phyloP scores from a whole-genome alignment of 2,888 invertebrate species.

The Psylliodes chrysocephalus region DNA sequence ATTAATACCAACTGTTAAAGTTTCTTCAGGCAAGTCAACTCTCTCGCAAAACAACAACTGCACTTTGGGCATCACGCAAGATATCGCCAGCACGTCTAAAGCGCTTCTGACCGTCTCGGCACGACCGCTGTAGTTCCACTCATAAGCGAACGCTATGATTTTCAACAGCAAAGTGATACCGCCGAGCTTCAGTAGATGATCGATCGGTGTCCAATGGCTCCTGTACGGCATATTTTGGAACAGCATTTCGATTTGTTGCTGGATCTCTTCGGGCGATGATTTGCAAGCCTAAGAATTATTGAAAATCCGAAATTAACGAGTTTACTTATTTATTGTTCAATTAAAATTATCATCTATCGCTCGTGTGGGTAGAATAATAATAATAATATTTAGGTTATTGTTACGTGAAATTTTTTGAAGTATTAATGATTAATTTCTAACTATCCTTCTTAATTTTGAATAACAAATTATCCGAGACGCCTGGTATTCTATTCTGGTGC shows the following conservation, averaged over 20 bases:
- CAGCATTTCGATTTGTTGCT: constrained; percentile 85
- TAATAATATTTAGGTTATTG: too few relatives aligned
- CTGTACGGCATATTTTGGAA: constrained; percentile 80
- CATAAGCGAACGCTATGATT: constrained; percentile 88
- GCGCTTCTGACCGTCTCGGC: constrained; percentile 85
- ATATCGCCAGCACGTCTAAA: constrained; percentile 89
- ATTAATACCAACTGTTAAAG: constrained; percentile 79
- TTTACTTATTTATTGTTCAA: not conserved
- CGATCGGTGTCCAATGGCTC: constrained; percentile 89
- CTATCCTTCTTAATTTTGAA: too few relatives aligned
- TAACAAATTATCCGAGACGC: too few relatives aligned
- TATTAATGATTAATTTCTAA: too few relatives aligned
- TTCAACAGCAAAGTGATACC: constrained; percentile 84
- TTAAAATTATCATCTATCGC: not conserved
- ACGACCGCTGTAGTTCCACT: constrained; percentile 91
- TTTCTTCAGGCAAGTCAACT: constrained; percentile 81
- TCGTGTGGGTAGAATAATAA: too few relatives aligned
- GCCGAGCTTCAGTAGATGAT: constrained; percentile 85
- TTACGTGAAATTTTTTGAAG: too few relatives aligned
- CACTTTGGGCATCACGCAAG: constrained; percentile 87
- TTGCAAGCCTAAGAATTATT: constrained; percentile 70
- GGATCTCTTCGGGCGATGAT: constrained; percentile 81
- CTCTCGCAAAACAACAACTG: constrained; percentile 79
- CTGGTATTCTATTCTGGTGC: too few relatives aligned
- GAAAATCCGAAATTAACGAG: too few relatives aligned